Evolutionary conservation across 1,140 invertebrate species (phyloP), one percentile per base, ranked within the genome.

Genomic region (Trichonephila clavata): DNA sequence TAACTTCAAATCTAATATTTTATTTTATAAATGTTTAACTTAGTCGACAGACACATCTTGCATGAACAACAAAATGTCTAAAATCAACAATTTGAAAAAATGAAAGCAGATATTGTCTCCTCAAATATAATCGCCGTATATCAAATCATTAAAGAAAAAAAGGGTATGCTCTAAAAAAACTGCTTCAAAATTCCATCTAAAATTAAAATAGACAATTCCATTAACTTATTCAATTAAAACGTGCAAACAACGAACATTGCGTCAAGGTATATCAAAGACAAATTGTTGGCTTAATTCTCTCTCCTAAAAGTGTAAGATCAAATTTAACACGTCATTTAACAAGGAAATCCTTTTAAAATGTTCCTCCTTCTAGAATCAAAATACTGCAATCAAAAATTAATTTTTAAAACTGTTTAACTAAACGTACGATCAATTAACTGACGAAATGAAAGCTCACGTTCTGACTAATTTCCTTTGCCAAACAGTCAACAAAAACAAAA

Each of bases 381-480:
- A 77, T 24, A 39, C 27, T 77, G 71, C 32, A 77, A 77, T 77
- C 24, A 77, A 50, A 77, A 32, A 77, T 77, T 77, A 77, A 77
- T 77, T 77, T 77, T 77, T 77, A 77, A 77, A 77, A 77, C 27
- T 77, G 71, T 77, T 77, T 77, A 77, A 77, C 71, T 77, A 77
- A 27, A 77, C 71, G 71, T 39, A 77, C 71, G 71, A 77, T 77
- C 71, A 77, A 77, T 77, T 77, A 77, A 39, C 71, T 39, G 24
- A 32, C 6, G 18, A 39, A 77, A 77, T 77, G 71, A 77, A 77
- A 77, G 16, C 32, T 27, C 71, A 27, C 71, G 24, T 32, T 32
- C 27, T 27, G 71, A 39, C 71, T 18, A 77, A 77, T 77, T 32
- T 77, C 71, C 27, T 39, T 77, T 32, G 71, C 27, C 71, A 32